phyloP scores from a whole-genome alignment of 2,113 vertebrate species.

The Hyperopisus bebe region DNA sequence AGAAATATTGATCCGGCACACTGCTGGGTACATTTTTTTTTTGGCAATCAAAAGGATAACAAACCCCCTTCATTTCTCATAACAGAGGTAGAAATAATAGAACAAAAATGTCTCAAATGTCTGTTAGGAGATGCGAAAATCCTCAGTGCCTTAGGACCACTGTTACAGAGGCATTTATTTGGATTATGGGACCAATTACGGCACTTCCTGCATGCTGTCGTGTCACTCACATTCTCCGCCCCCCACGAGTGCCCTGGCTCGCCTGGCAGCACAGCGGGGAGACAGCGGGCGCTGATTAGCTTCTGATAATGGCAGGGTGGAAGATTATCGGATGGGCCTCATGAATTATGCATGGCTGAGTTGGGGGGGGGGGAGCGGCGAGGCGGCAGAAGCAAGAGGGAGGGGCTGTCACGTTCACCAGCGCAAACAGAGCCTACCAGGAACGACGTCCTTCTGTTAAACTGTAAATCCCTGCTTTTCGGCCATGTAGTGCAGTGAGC shows the following conservation, averaged over 20 bases:
- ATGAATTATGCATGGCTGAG: conserved; percentile 20
- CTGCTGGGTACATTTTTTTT: not conserved
- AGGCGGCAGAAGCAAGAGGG: not conserved
- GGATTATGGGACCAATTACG: conserved; percentile 7
- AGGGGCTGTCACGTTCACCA: not conserved
- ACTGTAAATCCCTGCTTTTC: not conserved
- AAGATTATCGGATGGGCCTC: conserved; percentile 2
- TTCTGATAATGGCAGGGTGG: conserved; percentile 10
- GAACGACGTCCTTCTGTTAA: not conserved
- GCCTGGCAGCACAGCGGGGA: not conserved
- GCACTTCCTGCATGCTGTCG: not conserved
- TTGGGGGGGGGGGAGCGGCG: not conserved
- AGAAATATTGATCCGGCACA: not conserved
- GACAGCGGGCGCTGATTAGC: not conserved
- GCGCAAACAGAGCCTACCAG: not conserved
- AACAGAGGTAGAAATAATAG: not conserved
- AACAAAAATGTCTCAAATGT: not conserved
- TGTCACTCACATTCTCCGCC: not conserved
- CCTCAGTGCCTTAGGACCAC: not conserved
- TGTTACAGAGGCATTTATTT: not conserved
- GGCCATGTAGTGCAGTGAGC: not conserved
- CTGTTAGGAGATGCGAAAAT: not conserved
- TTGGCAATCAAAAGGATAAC: not conserved
- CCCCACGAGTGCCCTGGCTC: not conserved
- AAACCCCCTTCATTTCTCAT: not conserved